These are phyloP conservation scores for Monomorium pharaonis DNA, from an alignment of 1,140 invertebrate genomes.

Conservation along the genomic window DNA sequence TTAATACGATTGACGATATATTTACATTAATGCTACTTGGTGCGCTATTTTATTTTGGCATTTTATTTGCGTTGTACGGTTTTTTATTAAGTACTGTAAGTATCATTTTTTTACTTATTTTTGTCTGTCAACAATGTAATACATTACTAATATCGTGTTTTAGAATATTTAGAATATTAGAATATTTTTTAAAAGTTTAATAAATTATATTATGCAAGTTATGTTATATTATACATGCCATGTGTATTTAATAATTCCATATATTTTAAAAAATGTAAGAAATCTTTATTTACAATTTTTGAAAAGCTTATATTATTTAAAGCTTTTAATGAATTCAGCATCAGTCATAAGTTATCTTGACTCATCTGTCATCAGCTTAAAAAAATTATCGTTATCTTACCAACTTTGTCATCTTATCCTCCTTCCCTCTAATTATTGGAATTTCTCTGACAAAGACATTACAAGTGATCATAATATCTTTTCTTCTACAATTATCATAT, in stretches of 20 bases:
- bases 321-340: too few relatives aligned
- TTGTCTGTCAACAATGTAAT: background rate
- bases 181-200: background rate
- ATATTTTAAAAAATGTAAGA: background rate
- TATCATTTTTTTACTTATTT: background rate
- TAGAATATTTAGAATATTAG: too few relatives aligned
- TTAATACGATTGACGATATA: constrained; percentile 30
- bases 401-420: too few relatives aligned
- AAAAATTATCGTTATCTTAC: too few relatives aligned
- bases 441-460: too few relatives aligned
- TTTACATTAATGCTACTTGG: constrained; percentile 34
- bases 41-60: constrained; percentile 1
- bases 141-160: background rate
- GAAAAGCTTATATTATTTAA: too few relatives aligned
- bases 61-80: background rate
- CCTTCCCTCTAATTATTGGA: too few relatives aligned
- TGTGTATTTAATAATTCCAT: background rate
- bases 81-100: constrained; percentile 33
- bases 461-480: too few relatives aligned
- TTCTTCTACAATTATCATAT: background rate
- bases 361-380: too few relatives aligned
- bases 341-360: too few relatives aligned
- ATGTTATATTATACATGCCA: background rate
- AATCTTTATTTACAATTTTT: too few relatives aligned
- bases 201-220: background rate